phyloP scores from a whole-genome alignment of 1,140 invertebrate genomes.

The Aphidius gifuensis region DNA sequence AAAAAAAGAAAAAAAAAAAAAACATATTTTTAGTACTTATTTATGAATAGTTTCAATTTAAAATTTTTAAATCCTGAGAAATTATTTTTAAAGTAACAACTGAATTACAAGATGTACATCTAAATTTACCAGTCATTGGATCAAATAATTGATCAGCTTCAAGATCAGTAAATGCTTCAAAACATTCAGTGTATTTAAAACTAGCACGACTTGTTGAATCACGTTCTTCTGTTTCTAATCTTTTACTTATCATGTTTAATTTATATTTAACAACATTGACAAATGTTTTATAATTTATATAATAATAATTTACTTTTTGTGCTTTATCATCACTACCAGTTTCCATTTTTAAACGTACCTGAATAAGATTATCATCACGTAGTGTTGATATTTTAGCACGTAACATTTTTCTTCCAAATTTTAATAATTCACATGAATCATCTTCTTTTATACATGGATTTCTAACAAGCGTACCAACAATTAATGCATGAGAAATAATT shows the following conservation, averaged over 20 bases:
- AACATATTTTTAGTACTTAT: too few relatives aligned
- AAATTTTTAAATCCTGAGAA: too few relatives aligned
- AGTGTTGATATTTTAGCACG: constrained; percentile 80
- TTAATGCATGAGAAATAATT: too few relatives aligned
- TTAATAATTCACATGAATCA: constrained; percentile 88
- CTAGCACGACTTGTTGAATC: constrained; percentile 92
- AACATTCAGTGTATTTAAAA: constrained; percentile 88
- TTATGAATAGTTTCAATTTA: too few relatives aligned
- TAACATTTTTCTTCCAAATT: constrained; percentile 93
- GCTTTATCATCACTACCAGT: constrained; percentile 93
- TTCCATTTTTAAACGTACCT: constrained; percentile 89
- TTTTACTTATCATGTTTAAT: constrained; percentile 90
- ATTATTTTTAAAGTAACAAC: too few relatives aligned
- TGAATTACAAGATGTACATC: too few relatives aligned
- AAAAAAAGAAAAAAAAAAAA: too few relatives aligned
- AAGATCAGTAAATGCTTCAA: constrained; percentile 87
- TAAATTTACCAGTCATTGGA: constrained; percentile 72
- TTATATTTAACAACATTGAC: constrained; percentile 98
- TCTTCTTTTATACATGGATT: constrained; percentile 98
- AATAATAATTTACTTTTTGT: constrained; percentile 96
- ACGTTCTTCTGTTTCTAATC: constrained; percentile 91
- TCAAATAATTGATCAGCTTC: constrained; percentile 92
- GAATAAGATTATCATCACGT: constrained; percentile 91
- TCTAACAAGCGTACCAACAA: constrained; percentile 91
- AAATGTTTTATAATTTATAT: constrained; percentile 96